Evolutionary conservation across 37 sponge, comb jelly and placozoan genomes (phyloP).

Genomic region (Lycopodina hypogea): DNA sequence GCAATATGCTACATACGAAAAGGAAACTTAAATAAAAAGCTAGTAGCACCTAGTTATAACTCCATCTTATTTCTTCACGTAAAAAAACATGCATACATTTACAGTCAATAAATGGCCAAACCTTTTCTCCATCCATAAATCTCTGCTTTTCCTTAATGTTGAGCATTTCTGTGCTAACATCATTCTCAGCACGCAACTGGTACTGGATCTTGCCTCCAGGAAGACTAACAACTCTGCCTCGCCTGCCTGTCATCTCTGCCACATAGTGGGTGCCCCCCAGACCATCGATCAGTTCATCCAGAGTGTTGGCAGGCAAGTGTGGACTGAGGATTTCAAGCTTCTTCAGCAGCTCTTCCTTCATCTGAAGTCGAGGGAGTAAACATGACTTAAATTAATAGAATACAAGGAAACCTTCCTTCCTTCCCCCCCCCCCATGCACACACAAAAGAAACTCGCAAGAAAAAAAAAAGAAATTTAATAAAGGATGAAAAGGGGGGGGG

Average conservation of each 20-base stretch:
- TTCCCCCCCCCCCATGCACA: no score
- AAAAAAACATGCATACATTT: no score
- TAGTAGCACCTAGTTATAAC: no score
- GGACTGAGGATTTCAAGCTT: conserved; percentile 72
- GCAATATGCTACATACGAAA: no score
- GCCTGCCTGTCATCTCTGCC: conserved; percentile 93
- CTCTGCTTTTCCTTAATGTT: conserved; percentile 87
- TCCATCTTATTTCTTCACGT: no score
- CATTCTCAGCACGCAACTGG: conserved; percentile 73
- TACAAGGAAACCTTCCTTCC: no score
- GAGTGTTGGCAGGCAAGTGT: conserved; percentile 83
- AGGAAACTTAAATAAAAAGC: no score
- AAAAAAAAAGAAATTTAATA: no score
- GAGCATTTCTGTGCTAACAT: conserved; percentile 81
- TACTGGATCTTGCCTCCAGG: conserved; percentile 80
- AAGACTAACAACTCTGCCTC: conserved; percentile 77
- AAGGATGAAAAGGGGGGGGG: no score
- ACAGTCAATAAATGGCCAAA: no score
- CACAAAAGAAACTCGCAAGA: no score
- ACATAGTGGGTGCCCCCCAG: conserved; percentile 79
- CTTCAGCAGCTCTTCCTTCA: conserved; percentile 78
- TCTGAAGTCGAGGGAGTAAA: conserved; percentile 22
- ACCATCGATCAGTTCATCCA: conserved; percentile 88
- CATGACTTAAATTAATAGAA: no score
- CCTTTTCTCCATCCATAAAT: conserved; percentile 94